Conservation (phyloP, 2,797 vertebrate genomes). For the Buphagus erythrorhynchus region DNA sequence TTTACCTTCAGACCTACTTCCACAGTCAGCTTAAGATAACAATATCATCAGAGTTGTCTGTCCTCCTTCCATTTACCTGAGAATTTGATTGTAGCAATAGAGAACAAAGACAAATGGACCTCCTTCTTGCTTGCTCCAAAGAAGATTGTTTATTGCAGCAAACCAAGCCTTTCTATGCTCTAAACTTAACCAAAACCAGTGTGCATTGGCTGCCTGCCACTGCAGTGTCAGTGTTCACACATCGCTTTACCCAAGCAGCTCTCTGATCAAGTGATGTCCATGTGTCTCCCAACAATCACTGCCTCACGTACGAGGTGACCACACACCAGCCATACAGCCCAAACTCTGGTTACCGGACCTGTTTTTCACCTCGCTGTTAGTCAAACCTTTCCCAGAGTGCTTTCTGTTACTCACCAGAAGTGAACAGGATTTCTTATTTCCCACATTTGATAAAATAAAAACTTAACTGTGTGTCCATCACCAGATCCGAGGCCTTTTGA, state of each 20-base stretch:
- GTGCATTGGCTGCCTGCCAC: not conserved
- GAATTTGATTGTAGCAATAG: not conserved
- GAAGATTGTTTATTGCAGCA: not conserved
- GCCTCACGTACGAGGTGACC: fast-evolving
- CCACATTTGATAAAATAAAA: not conserved
- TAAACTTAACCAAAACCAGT: not conserved
- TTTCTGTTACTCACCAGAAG: not conserved
- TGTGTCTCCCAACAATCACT: not conserved
- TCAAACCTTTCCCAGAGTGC: not conserved
- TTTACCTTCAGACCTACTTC: not conserved
- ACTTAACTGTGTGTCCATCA: not conserved
- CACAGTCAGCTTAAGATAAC: not conserved
- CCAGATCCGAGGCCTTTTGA: not conserved
- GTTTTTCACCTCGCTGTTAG: fast-evolving
- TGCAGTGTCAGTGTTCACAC: fast-evolving
- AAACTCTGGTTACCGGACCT: too few species aligned
- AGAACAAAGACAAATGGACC: not conserved
- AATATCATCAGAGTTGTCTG: not conserved
- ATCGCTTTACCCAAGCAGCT: not conserved
- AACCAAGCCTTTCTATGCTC: not conserved
- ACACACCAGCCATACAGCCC: not conserved
- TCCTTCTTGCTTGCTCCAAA: not conserved
- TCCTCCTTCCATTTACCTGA: not conserved
- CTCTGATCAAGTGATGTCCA: not conserved
- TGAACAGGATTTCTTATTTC: not conserved